Conservation (phyloP, 2,797 vertebrate species). For the Sciaenops ocellatus region DNA sequence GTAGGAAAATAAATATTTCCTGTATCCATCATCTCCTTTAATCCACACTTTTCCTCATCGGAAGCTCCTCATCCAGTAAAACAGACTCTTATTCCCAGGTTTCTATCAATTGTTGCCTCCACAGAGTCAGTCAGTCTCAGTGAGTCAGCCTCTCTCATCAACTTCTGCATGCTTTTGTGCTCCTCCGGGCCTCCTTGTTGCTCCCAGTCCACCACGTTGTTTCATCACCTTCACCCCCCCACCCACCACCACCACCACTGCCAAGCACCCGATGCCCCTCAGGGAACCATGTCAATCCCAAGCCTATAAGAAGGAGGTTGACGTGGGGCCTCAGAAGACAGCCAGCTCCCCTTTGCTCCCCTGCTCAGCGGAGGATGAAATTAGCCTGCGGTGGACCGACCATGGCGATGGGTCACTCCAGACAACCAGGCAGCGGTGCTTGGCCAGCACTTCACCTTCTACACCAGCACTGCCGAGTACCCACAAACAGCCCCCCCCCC, state of each 20-base stretch:
- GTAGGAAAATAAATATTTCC: background rate
- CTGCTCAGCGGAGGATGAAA: slow-evolving; percentile 78
- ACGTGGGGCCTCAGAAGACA: slow-evolving; percentile 54
- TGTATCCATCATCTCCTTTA: slow-evolving; percentile 30
- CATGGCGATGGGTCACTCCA: slow-evolving; percentile 60
- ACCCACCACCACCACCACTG: slow-evolving; percentile 11
- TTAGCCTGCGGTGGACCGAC: slow-evolving; percentile 68
- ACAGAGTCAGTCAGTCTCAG: slow-evolving; percentile 35
- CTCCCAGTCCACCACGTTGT: slow-evolving; percentile 23
- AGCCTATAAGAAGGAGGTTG: slow-evolving; percentile 56
- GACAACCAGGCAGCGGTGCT: slow-evolving; percentile 59
- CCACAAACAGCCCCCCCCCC: slow-evolving; percentile 31
- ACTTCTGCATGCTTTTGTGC: slow-evolving; percentile 20
- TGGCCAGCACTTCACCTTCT: slow-evolving; percentile 58
- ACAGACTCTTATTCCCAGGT: slow-evolving; percentile 45
- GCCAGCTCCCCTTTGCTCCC: slow-evolving; percentile 63
- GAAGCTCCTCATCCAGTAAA: slow-evolving; percentile 39
- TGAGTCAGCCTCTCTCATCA: slow-evolving; percentile 54
- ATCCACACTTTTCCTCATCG: slow-evolving; percentile 27
- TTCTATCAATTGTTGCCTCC: slow-evolving; percentile 45
- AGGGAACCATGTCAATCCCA: slow-evolving; percentile 72
- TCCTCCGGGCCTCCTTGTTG: slow-evolving; percentile 18
- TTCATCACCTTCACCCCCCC: slow-evolving; percentile 14
- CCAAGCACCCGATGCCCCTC: slow-evolving; percentile 34
- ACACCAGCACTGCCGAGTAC: slow-evolving; percentile 22